These are phyloP conservation scores for Monochamus alternatus DNA, from an alignment of 2,888 invertebrate species.

Conservation along the genomic window DNA sequence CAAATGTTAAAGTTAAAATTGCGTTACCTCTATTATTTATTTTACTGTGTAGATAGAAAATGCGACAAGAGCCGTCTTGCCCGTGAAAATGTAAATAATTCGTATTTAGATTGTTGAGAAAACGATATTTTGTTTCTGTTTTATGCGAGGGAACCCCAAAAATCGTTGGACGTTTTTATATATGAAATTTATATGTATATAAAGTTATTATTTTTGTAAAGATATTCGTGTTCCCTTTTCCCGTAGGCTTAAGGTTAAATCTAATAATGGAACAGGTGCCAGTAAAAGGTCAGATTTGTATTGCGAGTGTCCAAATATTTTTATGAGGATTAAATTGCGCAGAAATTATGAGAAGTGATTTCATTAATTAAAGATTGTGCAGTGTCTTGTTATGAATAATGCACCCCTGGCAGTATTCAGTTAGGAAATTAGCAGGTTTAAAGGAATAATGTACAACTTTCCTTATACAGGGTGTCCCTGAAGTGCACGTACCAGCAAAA, in stretches of 20 bases:
- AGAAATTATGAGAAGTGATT: conserved; percentile 4
- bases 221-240: conserved; percentile 50
- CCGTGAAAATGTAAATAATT: conserved; percentile 14
- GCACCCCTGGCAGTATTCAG: too few relatives aligned
- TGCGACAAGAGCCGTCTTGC: conserved; percentile 6
- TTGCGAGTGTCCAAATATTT: conserved; percentile 49
- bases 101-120: conserved; percentile 1
- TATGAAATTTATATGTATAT: conserved; percentile 46
- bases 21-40: conserved; percentile 32
- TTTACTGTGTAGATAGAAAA: conserved; percentile 28
- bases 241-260: conserved; percentile 46
- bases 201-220: conserved; percentile 43
- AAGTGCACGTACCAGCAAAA: too few relatives aligned
- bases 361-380: neutral
- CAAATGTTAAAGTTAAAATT: conserved; percentile 12
- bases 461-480: too few relatives aligned
- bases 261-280: conserved; percentile 61
- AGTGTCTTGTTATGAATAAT: too few relatives aligned
- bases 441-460: too few relatives aligned
- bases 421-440: too few relatives aligned
- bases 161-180: conserved; percentile 5
- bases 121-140: conserved; percentile 18
- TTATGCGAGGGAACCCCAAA: conserved; percentile 6
- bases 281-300: conserved; percentile 61
- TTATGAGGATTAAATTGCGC: conserved; percentile 28